Percentiles rank a stretch among this genome's conserved stretches.
phyloP scores from a whole-genome alignment of 2,113 vertebrate genomes.

The Cyprinodon tularosa region DNA sequence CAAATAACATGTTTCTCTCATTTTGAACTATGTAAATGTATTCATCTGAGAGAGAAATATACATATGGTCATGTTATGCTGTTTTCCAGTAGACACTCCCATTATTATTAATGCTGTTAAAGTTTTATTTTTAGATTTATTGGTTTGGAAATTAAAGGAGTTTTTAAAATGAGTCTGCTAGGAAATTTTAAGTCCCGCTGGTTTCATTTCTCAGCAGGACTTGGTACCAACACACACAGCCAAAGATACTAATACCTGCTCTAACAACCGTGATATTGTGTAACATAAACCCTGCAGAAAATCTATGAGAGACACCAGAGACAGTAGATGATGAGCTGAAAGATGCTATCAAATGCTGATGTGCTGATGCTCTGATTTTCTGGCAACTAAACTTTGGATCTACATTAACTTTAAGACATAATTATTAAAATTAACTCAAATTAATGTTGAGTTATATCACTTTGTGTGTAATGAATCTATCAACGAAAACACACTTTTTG shows the following conservation, averaged over 20 bases:
- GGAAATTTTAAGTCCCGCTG: too few species aligned
- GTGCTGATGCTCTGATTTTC: too few species aligned
- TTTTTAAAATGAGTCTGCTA: too few species aligned
- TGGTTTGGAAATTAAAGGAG: too few species aligned
- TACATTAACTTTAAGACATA: conserved; percentile 30
- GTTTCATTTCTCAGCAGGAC: too few species aligned
- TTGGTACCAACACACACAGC: too few species aligned
- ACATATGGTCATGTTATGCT: background rate
- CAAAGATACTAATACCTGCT: too few species aligned
- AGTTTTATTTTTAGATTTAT: too few species aligned
- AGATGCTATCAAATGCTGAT: background rate
- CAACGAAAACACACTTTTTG: background rate
- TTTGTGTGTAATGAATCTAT: background rate
- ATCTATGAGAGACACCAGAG: too few species aligned
- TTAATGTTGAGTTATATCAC: background rate
- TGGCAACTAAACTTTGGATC: conserved; percentile 6
- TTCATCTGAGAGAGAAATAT: background rate
- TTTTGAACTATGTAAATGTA: background rate
- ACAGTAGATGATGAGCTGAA: background rate
- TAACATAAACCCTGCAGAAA: background rate
- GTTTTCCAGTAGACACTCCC: background rate
- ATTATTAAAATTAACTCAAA: background rate
- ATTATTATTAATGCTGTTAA: background rate
- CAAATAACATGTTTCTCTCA: too few species aligned
- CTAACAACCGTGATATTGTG: too few species aligned